These are phyloP conservation scores for Lepidochrysops patricia DNA, from an alignment of 2,888 invertebrate genomes.

Conservation along the genomic window DNA sequence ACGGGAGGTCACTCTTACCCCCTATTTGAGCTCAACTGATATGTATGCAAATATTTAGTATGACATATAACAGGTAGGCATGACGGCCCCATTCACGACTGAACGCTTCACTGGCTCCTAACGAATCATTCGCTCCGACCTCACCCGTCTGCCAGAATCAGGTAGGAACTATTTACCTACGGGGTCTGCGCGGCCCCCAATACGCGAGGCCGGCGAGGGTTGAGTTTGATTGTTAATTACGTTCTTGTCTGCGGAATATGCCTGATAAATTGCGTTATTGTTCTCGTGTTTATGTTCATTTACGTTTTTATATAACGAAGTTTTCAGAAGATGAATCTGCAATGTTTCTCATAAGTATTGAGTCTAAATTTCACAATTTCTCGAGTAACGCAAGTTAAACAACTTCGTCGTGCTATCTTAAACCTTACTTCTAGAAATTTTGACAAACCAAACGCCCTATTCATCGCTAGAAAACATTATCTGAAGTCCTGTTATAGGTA, in stretches of 20 bases:
- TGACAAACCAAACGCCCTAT: too few relatives aligned
- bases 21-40: slow-evolving; percentile 45
- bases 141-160: slow-evolving; percentile 24
- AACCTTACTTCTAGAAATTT: too few relatives aligned
- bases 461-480: too few relatives aligned
- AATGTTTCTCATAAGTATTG: not conserved
- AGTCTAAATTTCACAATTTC: too few relatives aligned
- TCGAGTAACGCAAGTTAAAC: too few relatives aligned
- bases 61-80: slow-evolving; percentile 59
- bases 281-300: slow-evolving; percentile 19
- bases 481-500: too few relatives aligned
- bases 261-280: slow-evolving; percentile 26
- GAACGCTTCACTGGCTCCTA: slow-evolving; percentile 65
- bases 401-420: too few relatives aligned
- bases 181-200: slow-evolving; percentile 47
- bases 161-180: slow-evolving; percentile 40
- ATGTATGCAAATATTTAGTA: slow-evolving; percentile 71
- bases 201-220: slow-evolving; percentile 38
- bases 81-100: slow-evolving; percentile 61
- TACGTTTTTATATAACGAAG: not conserved
- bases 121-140: slow-evolving; percentile 45
- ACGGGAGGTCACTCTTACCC: slow-evolving; percentile 31
- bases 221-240: slow-evolving; percentile 57
- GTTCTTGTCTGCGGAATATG: slow-evolving; percentile 45
- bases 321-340: too few relatives aligned